Conservation (phyloP, 2,113 vertebrate species). For the Erpornis zantholeuca region DNA sequence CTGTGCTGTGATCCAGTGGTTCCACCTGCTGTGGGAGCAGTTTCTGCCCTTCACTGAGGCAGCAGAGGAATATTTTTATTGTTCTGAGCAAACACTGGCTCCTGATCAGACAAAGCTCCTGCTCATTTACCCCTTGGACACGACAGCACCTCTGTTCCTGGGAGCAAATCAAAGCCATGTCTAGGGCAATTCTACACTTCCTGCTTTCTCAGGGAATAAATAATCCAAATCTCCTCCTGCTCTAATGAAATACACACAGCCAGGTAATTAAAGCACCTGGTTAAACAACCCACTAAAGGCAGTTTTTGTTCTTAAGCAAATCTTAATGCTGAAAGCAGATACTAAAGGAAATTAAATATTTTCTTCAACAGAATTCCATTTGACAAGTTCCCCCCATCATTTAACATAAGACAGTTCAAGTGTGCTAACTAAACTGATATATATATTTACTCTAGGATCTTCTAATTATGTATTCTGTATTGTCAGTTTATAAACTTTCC, state of each 20-base stretch:
- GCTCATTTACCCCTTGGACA: background rate
- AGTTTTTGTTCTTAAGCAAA: background rate
- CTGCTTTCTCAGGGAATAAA: background rate
- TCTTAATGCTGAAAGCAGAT: background rate
- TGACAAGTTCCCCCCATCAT: background rate
- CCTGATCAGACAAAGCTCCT: background rate
- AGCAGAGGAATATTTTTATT: background rate
- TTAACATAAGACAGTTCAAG: background rate
- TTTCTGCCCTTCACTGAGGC: background rate
- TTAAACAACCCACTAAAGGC: background rate
- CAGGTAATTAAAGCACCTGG: background rate
- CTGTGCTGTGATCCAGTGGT: background rate
- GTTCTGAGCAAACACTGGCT: background rate
- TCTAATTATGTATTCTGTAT: background rate
- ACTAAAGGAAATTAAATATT: background rate
- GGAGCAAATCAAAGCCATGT: background rate
- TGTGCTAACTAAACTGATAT: background rate
- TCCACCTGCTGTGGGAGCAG: background rate
- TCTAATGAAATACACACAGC: background rate
- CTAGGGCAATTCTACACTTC: background rate
- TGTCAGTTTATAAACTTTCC: background rate
- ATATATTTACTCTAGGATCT: background rate
- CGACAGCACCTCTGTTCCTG: fast-evolving
- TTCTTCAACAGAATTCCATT: background rate
- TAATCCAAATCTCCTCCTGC: background rate